phyloP scores from a whole-genome alignment of 2,888 invertebrate genomes.

The Celastrina argiolus region DNA sequence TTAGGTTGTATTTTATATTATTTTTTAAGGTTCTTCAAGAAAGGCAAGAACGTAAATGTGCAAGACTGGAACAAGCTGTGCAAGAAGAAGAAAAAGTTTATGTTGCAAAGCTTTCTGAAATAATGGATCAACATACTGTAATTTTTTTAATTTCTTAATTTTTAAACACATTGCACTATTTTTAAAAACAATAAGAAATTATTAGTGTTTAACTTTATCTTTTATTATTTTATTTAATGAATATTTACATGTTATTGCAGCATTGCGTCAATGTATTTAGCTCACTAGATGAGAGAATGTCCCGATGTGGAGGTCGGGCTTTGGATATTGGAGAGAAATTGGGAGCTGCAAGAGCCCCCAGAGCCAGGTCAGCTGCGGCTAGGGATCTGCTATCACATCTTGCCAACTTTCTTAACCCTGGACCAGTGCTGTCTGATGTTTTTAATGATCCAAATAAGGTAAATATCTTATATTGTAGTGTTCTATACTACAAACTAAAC shows the following conservation, averaged over 20 bases:
- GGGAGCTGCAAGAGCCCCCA: constrained; percentile 96
- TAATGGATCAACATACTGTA: constrained; percentile 92
- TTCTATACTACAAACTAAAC: too few relatives aligned
- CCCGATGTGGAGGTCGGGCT: constrained; percentile 97
- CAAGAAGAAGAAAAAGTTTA: constrained; percentile 92
- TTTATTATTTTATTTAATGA: neutral
- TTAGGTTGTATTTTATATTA: constrained; percentile 1
- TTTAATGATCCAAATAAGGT: constrained; percentile 91
- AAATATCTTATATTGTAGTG: constrained; percentile 25
- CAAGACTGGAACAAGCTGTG: constrained; percentile 87
- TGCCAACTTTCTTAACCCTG: constrained; percentile 92
- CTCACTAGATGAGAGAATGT: constrained; percentile 96
- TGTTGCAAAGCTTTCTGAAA: constrained; percentile 86
- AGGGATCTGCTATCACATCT: constrained; percentile 94
- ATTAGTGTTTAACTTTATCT: too few relatives aligned
- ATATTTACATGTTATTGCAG: constrained; percentile 55
- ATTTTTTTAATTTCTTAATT: constrained; percentile 31
- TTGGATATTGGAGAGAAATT: constrained; percentile 99
- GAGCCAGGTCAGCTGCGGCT: constrained; percentile 96
- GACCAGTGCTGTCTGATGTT: constrained; percentile 89
- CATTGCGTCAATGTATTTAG: constrained; percentile 92
- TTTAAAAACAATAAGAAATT: neutral
- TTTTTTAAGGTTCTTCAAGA: constrained; percentile 83
- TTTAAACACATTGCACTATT: neutral
- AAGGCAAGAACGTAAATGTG: constrained; percentile 90